Base-by-base conservation (phyloP, 2,888 invertebrate species). In the Napeogenes inachia region DNA sequence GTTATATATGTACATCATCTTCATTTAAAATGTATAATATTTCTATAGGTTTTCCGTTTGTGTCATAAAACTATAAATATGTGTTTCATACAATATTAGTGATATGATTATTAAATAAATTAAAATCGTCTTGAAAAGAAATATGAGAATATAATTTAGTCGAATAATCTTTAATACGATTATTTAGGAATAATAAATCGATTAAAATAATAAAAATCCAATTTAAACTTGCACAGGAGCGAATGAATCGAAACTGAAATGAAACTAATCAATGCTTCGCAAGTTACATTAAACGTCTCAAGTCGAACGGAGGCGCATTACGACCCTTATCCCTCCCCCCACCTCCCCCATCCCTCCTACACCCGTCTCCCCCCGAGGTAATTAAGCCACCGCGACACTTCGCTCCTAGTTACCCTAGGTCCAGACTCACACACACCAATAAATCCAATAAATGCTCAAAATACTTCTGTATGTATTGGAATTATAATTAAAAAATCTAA, bases 311-410 rank as follows among this genome's bases (percentile, higher is more conserved):
- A 66, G 54, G 65, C 65, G 60, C 57, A 58, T 60, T 62, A 56
- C 60, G 60, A 30, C 50, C 50, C 50, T 60, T 61, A 33, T 21
- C 59, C 46, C 38, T 53, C 60, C 60, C 47, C 53, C 21, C 57
- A 45, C 64, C 60, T 55, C 56, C 55, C 47, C 56, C 55, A 54
- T 10, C 59, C 53, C 46, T 62, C 61, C 62, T 8, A 42, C 38
- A 50, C 55, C 55, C 45, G 56, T 21, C 47, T 65, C 54, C 47
- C 47, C 13, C 47, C 4, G 50, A 30, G 50, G 74, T 82, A 82
- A 84, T 84, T 82, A 84, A 80, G 75, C 73, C 73, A 71, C 74
- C 63, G 77, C 76, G 81, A 82, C 82, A 82, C 80, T 81, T 78
- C 71, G 70, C 77, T 72, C 75, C 75, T 75, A 73, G 81, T 83